A percentile compares a stretch with the other conserved stretches of the same genome.
phyloP scores from a whole-genome alignment of 2,113 vertebrate species.

The Neodon shergylaensis region DNA sequence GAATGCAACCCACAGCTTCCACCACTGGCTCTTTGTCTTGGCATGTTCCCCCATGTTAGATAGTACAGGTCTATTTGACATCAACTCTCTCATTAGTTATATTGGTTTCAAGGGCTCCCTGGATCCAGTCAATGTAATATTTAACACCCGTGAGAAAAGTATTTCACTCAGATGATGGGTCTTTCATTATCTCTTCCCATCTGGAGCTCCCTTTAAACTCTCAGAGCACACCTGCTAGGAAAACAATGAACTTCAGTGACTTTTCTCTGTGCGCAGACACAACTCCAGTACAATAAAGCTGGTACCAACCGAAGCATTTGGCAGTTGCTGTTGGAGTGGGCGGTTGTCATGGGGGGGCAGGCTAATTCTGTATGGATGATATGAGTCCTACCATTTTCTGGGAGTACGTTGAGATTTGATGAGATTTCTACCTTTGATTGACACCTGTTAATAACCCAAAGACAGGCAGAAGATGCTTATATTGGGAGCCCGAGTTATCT shows the following conservation, averaged over 20 bases:
- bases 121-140: slow-evolving; percentile 81
- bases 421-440: slow-evolving; percentile 81
- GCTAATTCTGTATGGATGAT: slow-evolving; percentile 19
- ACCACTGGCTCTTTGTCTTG: slow-evolving; percentile 59
- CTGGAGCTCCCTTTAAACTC: slow-evolving; percentile 81
- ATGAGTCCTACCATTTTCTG: slow-evolving; percentile 43
- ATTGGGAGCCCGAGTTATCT: slow-evolving; percentile 82
- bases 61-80: slow-evolving; percentile 62
- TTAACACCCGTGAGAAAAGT: slow-evolving; percentile 82
- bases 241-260: slow-evolving; percentile 74
- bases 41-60: slow-evolving; percentile 56
- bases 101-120: slow-evolving; percentile 78
- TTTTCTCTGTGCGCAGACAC: not conserved
- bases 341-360: not conserved
- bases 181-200: slow-evolving; percentile 86
- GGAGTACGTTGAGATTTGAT: slow-evolving; percentile 72
- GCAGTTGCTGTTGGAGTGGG: not conserved
- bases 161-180: slow-evolving; percentile 78
- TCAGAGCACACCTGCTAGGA: slow-evolving; percentile 76
- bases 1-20: no score
- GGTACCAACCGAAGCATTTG: not conserved
- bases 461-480: slow-evolving; percentile 70
- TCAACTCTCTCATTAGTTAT: slow-evolving; percentile 79
- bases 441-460: slow-evolving; percentile 85
- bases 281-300: not conserved